Conservation (phyloP, 2,113 vertebrate species). For the Paradoxurus hermaphroditus region DNA sequence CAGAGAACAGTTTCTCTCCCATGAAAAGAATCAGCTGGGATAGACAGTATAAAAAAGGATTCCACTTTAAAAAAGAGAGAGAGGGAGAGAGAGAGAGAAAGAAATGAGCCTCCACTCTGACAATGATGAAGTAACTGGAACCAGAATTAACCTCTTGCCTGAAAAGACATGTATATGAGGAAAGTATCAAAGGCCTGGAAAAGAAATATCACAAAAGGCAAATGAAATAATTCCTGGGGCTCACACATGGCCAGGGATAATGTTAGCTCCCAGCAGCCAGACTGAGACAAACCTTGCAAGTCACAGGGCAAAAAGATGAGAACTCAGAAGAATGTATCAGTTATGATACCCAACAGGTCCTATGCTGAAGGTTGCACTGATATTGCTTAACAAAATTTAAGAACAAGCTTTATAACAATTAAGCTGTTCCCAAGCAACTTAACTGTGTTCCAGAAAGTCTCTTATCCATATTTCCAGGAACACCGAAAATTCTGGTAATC, state of each 20-base stretch:
- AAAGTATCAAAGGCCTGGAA: neutral
- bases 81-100: no score
- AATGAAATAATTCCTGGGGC: neutral
- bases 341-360: neutral
- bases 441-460: neutral
- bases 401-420: neutral
- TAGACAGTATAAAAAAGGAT: neutral
- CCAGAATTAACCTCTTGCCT: neutral
- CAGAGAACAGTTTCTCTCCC: neutral
- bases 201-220: neutral
- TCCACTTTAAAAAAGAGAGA: neutral
- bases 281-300: neutral
- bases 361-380: neutral
- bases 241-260: neutral
- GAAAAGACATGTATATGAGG: neutral
- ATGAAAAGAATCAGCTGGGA: neutral
- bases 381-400: neutral
- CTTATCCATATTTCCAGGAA: neutral
- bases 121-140: neutral
- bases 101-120: neutral
- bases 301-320: neutral
- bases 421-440: neutral
- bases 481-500: neutral
- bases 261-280: neutral
- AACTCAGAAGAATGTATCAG: neutral